A percentile compares a stretch with the other conserved stretches of the same genome.
Evolutionary conservation across 2,797 vertebrate species (phyloP).

Genomic region (Brotogeris chrysoptera): DNA sequence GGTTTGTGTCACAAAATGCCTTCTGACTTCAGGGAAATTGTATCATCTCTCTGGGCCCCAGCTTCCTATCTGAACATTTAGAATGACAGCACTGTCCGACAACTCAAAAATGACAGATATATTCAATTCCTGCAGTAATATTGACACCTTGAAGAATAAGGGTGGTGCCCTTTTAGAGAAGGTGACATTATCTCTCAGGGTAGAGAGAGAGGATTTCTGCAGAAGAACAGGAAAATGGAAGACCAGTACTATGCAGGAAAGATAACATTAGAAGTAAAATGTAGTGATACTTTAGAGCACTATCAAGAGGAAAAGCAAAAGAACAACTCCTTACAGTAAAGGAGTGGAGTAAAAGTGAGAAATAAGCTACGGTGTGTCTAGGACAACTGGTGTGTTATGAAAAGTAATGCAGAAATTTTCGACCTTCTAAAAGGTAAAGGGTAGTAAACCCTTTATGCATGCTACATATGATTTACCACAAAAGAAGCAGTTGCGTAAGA

Average conservation of each 20-base stretch:
- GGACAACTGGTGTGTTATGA: background rate
- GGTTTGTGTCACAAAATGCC: background rate
- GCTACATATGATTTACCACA: background rate
- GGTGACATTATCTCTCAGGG: background rate
- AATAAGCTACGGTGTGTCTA: background rate
- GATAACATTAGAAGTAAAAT: background rate
- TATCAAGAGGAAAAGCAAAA: background rate
- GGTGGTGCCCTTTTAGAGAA: background rate
- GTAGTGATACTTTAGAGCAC: background rate
- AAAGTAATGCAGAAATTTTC: background rate
- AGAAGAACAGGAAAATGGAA: background rate
- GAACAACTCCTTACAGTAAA: background rate
- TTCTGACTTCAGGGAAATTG: background rate
- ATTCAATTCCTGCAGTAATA: slow-evolving; percentile 19
- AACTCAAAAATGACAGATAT: slow-evolving; percentile 40
- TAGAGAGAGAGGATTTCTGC: background rate
- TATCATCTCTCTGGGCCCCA: background rate
- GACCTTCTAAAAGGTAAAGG: background rate
- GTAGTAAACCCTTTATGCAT: background rate
- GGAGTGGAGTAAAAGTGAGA: background rate
- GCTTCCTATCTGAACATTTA: background rate
- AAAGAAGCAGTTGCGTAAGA: background rate
- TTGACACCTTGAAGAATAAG: slow-evolving; percentile 22
- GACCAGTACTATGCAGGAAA: background rate
- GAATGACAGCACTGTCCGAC: slow-evolving; percentile 1